Evolutionary conservation across 1,140 invertebrate species (phyloP), one percentile per base, ranked within the genome.

Genomic region (Triops cancriformis): DNA sequence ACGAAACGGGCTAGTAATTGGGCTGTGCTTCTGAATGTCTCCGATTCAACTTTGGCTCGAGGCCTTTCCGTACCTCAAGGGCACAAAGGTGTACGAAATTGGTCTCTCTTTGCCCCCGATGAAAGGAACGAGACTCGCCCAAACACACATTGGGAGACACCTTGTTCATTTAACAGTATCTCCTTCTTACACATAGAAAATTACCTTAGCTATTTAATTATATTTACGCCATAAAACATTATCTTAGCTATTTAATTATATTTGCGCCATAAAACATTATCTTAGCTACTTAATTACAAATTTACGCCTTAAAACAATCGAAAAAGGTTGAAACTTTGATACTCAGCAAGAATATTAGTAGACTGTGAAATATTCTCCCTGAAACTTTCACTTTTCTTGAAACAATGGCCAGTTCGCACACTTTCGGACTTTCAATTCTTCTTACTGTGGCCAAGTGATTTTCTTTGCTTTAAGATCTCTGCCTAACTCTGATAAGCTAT

Each of bases 41-140:
- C 51, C 14, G 51, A 64, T 64, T 64, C 10, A 64, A 64, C 10
- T 18, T 6, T 64, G 51, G 51, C 51, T 64, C 3, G 51, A 64
- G 51, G 51, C 51, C 51, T 64, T 64, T 64, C 51, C 51, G 51
- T 14, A 64, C 51, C 51, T 64, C 18, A 64, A 64, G 51, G 51
- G 51, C 51, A 64, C 9, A 64, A 18, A 37, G 31, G 51, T 14
- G 51, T 64, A 4, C 18, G 23, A 64, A 64, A 64, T 6, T 23
- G 11, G 51, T 64, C 23, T 23, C 51, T 45, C 23, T 64, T 64
- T 64, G 18, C 51, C 6, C 23, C 14, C 51, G 18, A n/a, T 7
- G 31, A 37, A 37, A 2, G 31, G 2, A 37, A 37, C 31, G 31
- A 37, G 7, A 37, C 7, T 4, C 7, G 31, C 31, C 2, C 31